These are phyloP conservation scores for Clarias gariepinus DNA, from an alignment of 2,113 vertebrate species.

Conservation along the genomic window DNA sequence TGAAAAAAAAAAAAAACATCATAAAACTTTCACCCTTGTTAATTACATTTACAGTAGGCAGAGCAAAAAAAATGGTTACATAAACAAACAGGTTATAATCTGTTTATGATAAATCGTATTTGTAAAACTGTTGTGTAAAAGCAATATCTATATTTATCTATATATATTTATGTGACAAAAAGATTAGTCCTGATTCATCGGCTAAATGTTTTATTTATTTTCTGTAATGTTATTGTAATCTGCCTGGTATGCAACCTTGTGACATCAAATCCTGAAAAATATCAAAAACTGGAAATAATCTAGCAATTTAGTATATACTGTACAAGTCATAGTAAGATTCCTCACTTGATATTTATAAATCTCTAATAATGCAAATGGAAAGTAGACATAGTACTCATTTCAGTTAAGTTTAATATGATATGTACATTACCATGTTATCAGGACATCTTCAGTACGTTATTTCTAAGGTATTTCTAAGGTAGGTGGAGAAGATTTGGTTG, in stretches of 20 bases:
- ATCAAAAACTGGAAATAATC: not conserved
- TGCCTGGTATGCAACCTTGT: not conserved
- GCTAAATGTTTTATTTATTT: no score
- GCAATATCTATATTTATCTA: no score
- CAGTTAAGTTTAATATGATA: not conserved
- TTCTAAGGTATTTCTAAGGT: constrained; percentile 18
- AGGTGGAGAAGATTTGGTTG: constrained; percentile 5
- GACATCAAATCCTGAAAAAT: not conserved
- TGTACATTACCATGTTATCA: constrained; percentile 18
- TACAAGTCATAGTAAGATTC: not conserved
- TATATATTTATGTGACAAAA: no score
- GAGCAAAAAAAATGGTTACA: no score
- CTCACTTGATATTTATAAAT: not conserved
- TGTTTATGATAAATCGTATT: no score
- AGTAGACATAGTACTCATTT: not conserved
- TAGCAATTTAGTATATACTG: not conserved
- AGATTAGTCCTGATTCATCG: not conserved
- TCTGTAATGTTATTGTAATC: not conserved
- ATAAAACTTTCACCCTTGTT: no score
- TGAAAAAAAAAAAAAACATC: no score
- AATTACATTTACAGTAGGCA: no score
- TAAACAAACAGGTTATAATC: no score
- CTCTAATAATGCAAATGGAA: not conserved
- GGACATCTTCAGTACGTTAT: not conserved
- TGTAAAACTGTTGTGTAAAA: no score